These are phyloP conservation scores for Drosophila buzzatii DNA, from an alignment of 2,888 invertebrate species.

Conservation along the genomic window DNA sequence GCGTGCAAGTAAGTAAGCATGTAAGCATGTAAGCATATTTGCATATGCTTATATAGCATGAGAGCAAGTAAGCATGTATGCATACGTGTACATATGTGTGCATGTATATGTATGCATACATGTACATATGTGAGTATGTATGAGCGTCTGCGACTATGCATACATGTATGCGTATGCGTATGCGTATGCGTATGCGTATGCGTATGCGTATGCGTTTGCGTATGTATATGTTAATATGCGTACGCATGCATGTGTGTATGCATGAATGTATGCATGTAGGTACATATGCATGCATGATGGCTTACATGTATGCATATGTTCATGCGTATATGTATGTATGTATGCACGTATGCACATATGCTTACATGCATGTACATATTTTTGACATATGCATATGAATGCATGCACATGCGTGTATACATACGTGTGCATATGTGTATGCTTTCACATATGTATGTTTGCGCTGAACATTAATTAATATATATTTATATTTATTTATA, in stretches of 20 bases:
- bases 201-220: neutral
- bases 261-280: neutral
- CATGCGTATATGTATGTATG: neutral
- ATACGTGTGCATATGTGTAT: neutral
- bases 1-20: neutral
- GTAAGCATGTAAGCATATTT: neutral
- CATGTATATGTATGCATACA: neutral
- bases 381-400: neutral
- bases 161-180: too few species aligned
- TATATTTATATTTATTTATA: neutral
- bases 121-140: neutral
- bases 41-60: too few species aligned
- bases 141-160: neutral
- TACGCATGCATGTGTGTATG: neutral
- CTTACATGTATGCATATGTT: too few species aligned
- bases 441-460: neutral
- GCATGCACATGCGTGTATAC: neutral
- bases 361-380: too few species aligned
- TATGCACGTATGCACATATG: neutral
- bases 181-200: too few species aligned
- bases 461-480: neutral
- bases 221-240: too few species aligned
- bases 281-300: too few species aligned
- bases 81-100: neutral
- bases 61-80: neutral